Evolutionary conservation across 2,797 vertebrate species (phyloP), one percentile per base, ranked within the genome.

Genomic region (Acomys russatus): DNA sequence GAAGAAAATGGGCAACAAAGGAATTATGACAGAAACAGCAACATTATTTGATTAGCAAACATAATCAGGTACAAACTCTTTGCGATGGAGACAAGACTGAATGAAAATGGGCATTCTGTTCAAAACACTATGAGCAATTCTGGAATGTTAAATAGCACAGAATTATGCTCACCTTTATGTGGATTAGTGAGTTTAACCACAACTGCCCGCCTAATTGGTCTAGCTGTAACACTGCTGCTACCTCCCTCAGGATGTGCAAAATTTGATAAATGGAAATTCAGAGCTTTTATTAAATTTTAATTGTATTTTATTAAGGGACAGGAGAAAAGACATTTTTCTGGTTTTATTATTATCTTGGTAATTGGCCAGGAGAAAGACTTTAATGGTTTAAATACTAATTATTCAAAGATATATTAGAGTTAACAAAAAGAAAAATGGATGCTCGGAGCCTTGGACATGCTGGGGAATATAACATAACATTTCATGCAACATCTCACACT

Each of bases 231-330:
- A 98, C 96, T 11, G 23, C 94, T 96, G 97, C 95, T 97, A 95
- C 95, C 90, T 98, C 94, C 94, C 87, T 92, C 90, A 91, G 95
- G 95, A 98, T 94, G 86, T 95, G 94, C 90, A 92, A 84, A 98
- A 97, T 97, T 98, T 88, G 80, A 97, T 96, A 97, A 97, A 96
- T 97, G 97, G 90, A 96, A 97, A 97, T 95, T 96, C 92, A 96
- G 83, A 96, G 73, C 14, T 95, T 95, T 97, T 98, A 98, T 97
- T 98, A 97, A 97, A 95, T 96, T 97, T 98, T 97, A 98, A 98
- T 98, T 98, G 85, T 95, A 91, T 98, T 97, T 98, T 98, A 98
- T 98, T 96, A 97, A 98, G 66, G 74, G 71, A 87, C n/a, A 92
- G 83, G 82, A 92, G 88, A 97, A 97, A 95, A 95, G 96, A 97